Evolutionary conservation across 2,113 vertebrate genomes (phyloP).

Genomic region (Ailurus styani): DNA sequence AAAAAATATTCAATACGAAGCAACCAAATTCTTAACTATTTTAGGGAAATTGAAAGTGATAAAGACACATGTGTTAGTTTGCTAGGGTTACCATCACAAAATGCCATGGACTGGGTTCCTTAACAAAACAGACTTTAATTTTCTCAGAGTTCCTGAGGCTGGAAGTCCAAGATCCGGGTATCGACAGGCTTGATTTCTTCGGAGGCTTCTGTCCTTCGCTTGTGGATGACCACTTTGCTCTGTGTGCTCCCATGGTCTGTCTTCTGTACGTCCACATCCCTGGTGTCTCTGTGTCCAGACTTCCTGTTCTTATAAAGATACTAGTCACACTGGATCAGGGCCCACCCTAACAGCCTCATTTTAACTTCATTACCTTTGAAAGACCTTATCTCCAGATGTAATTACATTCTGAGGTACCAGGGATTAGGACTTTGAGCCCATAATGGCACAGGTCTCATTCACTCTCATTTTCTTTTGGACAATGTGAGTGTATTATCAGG

Average conservation of each 20-base stretch:
- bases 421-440: not conserved
- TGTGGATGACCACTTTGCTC: not conserved
- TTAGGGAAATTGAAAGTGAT: not conserved
- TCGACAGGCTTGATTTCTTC: not conserved
- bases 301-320: not conserved
- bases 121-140: not conserved
- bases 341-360: not conserved
- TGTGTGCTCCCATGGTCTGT: not conserved
- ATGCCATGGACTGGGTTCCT: not conserved
- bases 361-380: not conserved
- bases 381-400: not conserved
- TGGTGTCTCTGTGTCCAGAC: not conserved
- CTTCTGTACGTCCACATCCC: not conserved
- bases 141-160: not conserved
- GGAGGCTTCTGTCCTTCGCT: not conserved
- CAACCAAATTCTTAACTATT: not conserved
- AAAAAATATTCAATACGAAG: not conserved
- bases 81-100: not conserved
- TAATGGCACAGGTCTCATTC: not conserved
- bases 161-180: not conserved
- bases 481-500: not conserved
- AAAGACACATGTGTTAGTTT: not conserved
- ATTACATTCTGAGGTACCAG: not conserved
- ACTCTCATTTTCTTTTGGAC: constrained; percentile 7
- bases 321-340: not conserved